Evolutionary conservation across 2,797 vertebrate genomes (phyloP).

Genomic region (Trichosurus vulpecula): DNA sequence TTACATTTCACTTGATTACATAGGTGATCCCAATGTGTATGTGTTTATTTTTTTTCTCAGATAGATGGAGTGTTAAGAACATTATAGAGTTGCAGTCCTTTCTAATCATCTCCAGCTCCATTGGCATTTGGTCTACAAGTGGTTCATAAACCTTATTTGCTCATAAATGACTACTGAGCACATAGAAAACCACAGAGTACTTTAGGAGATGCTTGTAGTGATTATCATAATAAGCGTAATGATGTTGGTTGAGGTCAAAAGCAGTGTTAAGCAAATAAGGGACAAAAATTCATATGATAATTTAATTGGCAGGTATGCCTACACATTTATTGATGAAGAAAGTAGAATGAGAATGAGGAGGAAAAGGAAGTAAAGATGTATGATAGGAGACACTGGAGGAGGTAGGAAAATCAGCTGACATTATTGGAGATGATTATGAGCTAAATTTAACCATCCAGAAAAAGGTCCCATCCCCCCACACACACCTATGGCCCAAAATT

Average conservation of each 20-base stretch:
- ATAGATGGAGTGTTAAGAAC: background rate
- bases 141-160: background rate
- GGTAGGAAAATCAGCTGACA: background rate
- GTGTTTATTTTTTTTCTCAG: background rate
- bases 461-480: too few relatives aligned
- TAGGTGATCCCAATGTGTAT: background rate
- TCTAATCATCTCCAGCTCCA: background rate
- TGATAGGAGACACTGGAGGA: background rate
- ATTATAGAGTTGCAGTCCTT: background rate
- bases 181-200: background rate
- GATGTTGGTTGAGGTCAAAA: background rate
- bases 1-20: background rate
- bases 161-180: background rate
- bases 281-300: background rate
- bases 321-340: background rate
- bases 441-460: too few relatives aligned
- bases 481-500: background rate
- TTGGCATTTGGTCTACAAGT: background rate
- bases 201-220: background rate
- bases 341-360: background rate
- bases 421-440: too few relatives aligned
- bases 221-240: background rate
- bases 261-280: background rate
- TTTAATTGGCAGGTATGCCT: background rate
- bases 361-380: background rate